Percentiles rank a stretch among this genome's conserved stretches.
Evolutionary conservation across 2,888 invertebrate genomes (phyloP).

Genomic region (Drosophila incognita): DNA sequence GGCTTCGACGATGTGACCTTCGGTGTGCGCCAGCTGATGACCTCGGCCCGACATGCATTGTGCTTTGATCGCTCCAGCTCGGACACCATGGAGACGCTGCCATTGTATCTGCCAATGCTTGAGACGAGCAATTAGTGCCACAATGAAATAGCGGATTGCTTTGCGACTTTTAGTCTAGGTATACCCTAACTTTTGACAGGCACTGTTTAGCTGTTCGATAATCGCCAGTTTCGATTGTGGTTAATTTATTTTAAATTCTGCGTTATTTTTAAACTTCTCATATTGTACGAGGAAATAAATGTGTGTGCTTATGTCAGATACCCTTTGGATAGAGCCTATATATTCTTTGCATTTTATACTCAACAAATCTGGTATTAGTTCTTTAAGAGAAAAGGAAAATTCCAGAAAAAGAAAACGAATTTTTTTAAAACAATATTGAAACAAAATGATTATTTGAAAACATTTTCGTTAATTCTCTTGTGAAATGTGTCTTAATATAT

Average conservation of each 20-base stretch:
- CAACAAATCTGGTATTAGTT: neutral
- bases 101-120: constrained; percentile 84
- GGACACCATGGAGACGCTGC: constrained; percentile 77
- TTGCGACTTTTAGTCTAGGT: constrained; percentile 10
- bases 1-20: constrained; percentile 88
- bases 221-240: neutral
- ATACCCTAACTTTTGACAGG: neutral
- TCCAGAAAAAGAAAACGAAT: neutral
- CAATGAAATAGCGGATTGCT: neutral
- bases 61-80: constrained; percentile 77
- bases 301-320: neutral
- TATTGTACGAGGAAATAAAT: constrained; percentile 2
- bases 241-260: neutral
- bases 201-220: neutral
- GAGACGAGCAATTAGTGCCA: constrained; percentile 77
- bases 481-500: neutral
- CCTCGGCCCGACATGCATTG: constrained; percentile 83
- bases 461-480: neutral
- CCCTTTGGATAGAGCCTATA: neutral
- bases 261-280: neutral
- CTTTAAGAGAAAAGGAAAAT: neutral
- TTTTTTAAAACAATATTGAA: neutral
- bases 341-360: neutral
- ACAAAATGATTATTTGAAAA: neutral
- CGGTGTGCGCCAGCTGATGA: constrained; percentile 84